Evolutionary conservation across 2,797 vertebrate species (phyloP).

Genomic region (Anas flavirostris): DNA sequence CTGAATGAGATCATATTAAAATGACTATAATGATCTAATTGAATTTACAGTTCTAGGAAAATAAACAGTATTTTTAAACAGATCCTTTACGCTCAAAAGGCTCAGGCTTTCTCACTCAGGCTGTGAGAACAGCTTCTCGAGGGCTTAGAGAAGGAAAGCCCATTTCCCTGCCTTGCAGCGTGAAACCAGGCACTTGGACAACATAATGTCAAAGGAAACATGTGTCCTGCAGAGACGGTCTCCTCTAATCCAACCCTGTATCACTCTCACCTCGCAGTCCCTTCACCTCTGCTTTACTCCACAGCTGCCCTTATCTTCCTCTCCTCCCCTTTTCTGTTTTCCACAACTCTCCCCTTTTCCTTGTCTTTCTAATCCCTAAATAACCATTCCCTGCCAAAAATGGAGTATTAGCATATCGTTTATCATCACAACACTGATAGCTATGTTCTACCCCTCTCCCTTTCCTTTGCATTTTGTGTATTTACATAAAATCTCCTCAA

Average conservation of each 20-base stretch:
- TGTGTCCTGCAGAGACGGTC: not conserved
- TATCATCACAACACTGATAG: not conserved
- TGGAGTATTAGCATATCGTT: not conserved
- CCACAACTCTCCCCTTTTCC: not conserved
- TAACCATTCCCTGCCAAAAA: not conserved
- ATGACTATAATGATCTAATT: not conserved
- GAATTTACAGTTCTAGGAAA: not conserved
- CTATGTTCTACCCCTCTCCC: not conserved
- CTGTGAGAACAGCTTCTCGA: not conserved
- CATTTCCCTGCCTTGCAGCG: accelerated
- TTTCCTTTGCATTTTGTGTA: not conserved
- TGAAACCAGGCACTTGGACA: not conserved
- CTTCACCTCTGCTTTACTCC: not conserved
- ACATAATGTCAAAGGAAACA: not conserved
- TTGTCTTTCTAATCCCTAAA: not conserved
- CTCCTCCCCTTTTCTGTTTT: not conserved
- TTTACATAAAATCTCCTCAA: not conserved
- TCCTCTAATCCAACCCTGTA: not conserved
- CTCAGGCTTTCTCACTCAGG: not conserved
- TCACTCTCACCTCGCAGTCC: not conserved
- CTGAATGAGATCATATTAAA: not conserved
- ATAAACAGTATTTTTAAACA: not conserved
- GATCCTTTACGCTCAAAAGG: not conserved
- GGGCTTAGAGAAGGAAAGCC: not conserved
- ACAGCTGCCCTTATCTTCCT: not conserved